Conservation (phyloP, 1,140 invertebrate species). For the Nasonia longicornis region DNA sequence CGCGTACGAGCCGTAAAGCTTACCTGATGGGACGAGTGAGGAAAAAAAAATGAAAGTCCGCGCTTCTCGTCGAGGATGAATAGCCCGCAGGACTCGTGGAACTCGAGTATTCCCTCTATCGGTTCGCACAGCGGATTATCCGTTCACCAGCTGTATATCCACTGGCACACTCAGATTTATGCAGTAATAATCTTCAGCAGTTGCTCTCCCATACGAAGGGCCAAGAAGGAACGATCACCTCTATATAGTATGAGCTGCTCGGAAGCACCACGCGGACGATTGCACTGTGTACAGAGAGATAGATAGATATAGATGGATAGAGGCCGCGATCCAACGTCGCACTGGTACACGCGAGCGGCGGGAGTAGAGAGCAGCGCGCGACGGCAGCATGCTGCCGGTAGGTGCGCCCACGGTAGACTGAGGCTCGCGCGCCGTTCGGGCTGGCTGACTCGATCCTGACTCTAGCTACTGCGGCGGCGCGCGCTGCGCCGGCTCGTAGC, state of each 20-base stretch:
- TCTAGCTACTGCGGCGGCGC: constrained; percentile 60
- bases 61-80: background rate
- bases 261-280: background rate
- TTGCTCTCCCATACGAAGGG: background rate
- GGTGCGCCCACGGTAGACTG: constrained; percentile 66
- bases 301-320: background rate
- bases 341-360: constrained; percentile 7
- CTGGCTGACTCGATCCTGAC: constrained; percentile 64
- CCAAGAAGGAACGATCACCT: background rate
- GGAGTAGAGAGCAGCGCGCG: background rate
- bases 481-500: constrained; percentile 10
- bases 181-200: background rate
- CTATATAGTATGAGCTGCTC: background rate
- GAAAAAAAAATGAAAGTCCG: background rate
- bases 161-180: too few relatives aligned
- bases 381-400: constrained; percentile 58
- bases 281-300: background rate
- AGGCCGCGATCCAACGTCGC: background rate
- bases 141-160: too few relatives aligned
- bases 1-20: background rate
- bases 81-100: background rate
- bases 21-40: background rate
- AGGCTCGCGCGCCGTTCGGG: constrained; percentile 51
- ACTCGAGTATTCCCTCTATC: background rate
- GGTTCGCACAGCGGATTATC: background rate